phyloP scores from a whole-genome alignment of 2,113 vertebrate genomes.

The Mola mola region DNA sequence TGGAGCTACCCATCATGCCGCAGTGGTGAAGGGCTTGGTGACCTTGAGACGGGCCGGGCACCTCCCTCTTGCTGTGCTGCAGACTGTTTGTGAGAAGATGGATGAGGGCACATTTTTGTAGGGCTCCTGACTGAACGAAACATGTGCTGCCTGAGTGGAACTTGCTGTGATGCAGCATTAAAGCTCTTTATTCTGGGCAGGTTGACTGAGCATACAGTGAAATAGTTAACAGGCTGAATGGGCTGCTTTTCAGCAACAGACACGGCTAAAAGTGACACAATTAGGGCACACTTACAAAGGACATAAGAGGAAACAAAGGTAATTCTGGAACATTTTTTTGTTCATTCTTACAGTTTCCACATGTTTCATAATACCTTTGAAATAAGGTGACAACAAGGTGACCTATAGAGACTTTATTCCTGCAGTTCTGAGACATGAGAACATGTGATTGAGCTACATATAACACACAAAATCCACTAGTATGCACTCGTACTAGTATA shows the following conservation, averaged over 20 bases:
- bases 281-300: not conserved
- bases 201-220: not conserved
- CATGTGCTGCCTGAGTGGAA: constrained; percentile 24
- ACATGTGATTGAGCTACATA: no score
- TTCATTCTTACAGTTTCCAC: no score
- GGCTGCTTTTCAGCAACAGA: constrained; percentile 1
- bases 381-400: no score
- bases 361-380: no score
- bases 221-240: not conserved
- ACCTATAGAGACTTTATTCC: no score
- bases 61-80: constrained; percentile 43
- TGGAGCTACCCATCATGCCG: constrained; percentile 71
- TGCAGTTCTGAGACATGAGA: no score
- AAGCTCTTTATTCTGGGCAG: constrained; percentile 7
- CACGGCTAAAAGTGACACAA: not conserved
- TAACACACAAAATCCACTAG: no score
- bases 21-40: constrained; percentile 72
- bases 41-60: constrained; percentile 72
- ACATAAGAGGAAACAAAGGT: not conserved
- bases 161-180: constrained; percentile 15
- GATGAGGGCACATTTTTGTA: constrained; percentile 29
- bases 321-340: no score
- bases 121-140: constrained; percentile 12
- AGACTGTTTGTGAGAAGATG: constrained; percentile 55
- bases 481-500: no score